These are phyloP conservation scores for Galendromus occidentalis DNA, from an alignment of 1,140 invertebrate genomes.

Conservation along the genomic window DNA sequence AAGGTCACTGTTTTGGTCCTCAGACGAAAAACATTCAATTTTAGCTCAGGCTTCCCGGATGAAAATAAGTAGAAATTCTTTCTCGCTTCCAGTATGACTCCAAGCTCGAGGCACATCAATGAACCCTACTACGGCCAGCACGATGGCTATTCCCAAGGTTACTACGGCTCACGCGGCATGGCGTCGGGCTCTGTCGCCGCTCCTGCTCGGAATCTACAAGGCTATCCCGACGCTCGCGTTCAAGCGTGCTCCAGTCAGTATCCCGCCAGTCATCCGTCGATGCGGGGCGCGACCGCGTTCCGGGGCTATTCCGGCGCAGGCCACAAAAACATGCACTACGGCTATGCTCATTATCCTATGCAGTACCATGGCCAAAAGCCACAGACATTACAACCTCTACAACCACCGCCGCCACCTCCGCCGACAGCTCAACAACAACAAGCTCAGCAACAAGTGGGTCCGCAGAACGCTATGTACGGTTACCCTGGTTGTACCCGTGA, in stretches of 20 bases:
- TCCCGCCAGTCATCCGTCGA: not conserved
- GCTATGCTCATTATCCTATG: slow-evolving; percentile 12
- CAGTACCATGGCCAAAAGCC: slow-evolving; percentile 1
- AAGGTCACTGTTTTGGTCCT: no score
- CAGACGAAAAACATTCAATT: no score
- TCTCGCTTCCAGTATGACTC: not conserved
- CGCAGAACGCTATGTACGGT: no score
- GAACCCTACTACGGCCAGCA: slow-evolving; percentile 1
- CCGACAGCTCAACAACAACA: not conserved
- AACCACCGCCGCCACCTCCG: not conserved
- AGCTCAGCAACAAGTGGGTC: not conserved
- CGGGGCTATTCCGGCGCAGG: not conserved
- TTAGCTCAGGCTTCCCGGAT: no score
- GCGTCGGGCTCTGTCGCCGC: not conserved
- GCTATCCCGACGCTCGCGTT: not conserved
- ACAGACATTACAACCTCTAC: not conserved
- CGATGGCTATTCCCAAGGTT: not conserved
- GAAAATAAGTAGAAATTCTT: not conserved
- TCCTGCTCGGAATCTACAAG: not conserved
- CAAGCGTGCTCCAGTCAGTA: not conserved
- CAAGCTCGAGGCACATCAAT: not conserved
- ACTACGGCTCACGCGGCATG: not conserved
- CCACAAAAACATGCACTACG: slow-evolving; percentile 11
- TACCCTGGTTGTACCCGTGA: no score
- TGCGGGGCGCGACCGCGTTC: not conserved